A percentile compares a stretch with the other conserved stretches of the same genome.
These are phyloP conservation scores for Lathronympha strigana DNA, from an alignment of 2,888 invertebrate species.

Conservation along the genomic window DNA sequence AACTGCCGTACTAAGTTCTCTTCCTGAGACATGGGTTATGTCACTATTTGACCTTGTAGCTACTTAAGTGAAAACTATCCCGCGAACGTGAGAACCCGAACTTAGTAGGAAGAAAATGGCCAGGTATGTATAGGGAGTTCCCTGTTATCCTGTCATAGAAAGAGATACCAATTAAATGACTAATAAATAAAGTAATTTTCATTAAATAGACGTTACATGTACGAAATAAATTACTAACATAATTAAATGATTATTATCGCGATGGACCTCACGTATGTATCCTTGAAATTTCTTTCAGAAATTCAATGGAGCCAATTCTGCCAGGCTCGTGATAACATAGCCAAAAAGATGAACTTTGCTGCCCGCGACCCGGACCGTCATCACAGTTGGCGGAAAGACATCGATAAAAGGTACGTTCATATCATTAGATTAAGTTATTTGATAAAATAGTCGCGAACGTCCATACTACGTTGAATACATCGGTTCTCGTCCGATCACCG, in stretches of 20 bases:
- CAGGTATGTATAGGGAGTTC: constrained; percentile 5
- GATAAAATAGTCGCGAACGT: constrained; percentile 50
- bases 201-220: too few species aligned
- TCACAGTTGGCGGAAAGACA: constrained; percentile 52
- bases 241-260: neutral
- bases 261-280: constrained; percentile 17
- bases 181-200: too few species aligned
- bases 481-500: constrained; percentile 53
- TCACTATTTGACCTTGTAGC: too few species aligned
- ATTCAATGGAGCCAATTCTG: constrained; percentile 70
- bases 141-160: neutral
- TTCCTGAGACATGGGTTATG: too few species aligned
- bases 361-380: constrained; percentile 54
- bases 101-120: neutral
- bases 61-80: neutral
- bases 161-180: too few species aligned
- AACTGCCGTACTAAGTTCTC: too few species aligned
- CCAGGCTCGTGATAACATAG: constrained; percentile 66
- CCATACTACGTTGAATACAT: constrained; percentile 50
- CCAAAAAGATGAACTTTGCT: constrained; percentile 61
- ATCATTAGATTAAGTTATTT: neutral
- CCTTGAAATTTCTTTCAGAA: constrained; percentile 53
- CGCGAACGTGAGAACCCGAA: neutral
- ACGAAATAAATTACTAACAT: neutral
- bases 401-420: constrained; percentile 57